Base-by-base conservation (phyloP, 2,113 vertebrate species). In the Seriola dumerili region DNA sequence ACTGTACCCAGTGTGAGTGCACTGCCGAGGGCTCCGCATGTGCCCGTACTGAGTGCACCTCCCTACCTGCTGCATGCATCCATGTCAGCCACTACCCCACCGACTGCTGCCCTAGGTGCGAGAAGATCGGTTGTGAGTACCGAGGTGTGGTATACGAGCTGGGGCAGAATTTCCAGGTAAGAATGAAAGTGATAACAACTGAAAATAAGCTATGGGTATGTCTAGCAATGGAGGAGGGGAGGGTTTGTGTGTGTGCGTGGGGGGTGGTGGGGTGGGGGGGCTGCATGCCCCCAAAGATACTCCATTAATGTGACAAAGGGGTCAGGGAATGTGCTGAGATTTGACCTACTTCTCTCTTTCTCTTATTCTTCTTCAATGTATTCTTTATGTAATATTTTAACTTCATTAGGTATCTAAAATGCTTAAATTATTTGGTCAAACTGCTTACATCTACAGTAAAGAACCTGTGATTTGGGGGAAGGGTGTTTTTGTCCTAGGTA, bases 71-170 rank as follows among this genome's bases (percentile, higher is more conserved):
- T 2, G 95, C 95, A 1, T 97, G 96, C 92, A 95, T 97, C 89
- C 96, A 97, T 50, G 95, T 97, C 63, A 96, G 96, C 93, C 95
- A 96, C 91, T 97, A 96, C 90, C 96, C 96, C 76, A 95, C 91
- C 25, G 96, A 96, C 93, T 97, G 96, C 93, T 97, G 96, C 83
- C 94, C 96, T 13, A 87, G 96, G 65, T 97, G 96, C 82, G 96
- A 97, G 92, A 95, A 90, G 87, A 95, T 96, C 78, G 96, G 96
- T 58, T 97, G 96, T 38, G 96, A 97, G 83, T 93, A 96, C 92
- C 90, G 96, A 1, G 96, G 96, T 17, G 93, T 95, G 32, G 96
- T 96, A 32, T 96, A 96, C 72, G 94, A 96, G 3, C 90, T 97
- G 72, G 96, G 94, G 0, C 91, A 96, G 62, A 90, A 89, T 55